These are phyloP conservation scores for Falco columbarius DNA, from an alignment of 2,797 vertebrate species.

Conservation along the genomic window DNA sequence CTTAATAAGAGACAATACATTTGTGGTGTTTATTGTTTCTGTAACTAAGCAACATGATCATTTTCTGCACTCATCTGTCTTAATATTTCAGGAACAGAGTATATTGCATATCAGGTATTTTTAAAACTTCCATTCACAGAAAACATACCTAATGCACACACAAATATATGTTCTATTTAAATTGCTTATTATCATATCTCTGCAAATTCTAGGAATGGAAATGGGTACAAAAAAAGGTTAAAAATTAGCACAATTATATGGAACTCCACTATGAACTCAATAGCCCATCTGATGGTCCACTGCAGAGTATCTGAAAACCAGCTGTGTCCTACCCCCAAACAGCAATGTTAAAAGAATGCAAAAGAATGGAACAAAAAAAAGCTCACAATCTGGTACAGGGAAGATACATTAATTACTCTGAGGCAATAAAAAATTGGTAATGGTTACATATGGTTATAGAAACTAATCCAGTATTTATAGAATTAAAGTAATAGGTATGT, in stretches of 20 bases:
- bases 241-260: background rate
- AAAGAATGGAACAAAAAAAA: background rate
- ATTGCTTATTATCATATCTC: background rate
- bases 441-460: background rate
- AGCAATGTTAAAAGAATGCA: background rate
- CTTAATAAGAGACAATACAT: conserved; percentile 14
- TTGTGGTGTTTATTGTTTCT: conserved; percentile 19
- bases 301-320: background rate
- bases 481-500: background rate
- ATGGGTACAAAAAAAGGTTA: background rate
- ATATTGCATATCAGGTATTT: background rate
- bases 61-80: background rate
- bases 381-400: background rate
- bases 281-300: background rate
- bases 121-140: conserved; percentile 17
- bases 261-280: background rate
- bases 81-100: background rate
- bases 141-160: background rate
- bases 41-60: background rate
- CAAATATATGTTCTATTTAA: background rate
- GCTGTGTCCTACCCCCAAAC: background rate
- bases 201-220: background rate
- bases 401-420: background rate
- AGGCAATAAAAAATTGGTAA: background rate
- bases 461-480: background rate